A percentile compares a stretch with the other conserved stretches of the same genome.
Conservation (phyloP, 2,888 invertebrate species). For the Cryptus viduatorius region DNA sequence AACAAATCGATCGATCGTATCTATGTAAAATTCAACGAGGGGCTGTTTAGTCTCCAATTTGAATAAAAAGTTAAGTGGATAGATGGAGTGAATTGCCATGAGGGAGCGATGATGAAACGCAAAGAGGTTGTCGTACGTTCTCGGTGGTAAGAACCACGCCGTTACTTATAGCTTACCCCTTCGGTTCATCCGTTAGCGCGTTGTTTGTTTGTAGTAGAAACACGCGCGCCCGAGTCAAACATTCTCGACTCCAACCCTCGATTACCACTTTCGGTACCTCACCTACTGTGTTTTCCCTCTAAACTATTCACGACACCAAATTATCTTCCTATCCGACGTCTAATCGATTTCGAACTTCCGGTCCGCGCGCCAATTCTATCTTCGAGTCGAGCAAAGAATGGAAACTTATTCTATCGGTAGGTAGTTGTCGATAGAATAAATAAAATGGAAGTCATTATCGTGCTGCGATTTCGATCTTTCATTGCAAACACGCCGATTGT, state of each 20-base stretch:
- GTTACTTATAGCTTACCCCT: slow-evolving; percentile 14
- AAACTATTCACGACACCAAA: slow-evolving; percentile 34
- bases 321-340: slow-evolving; percentile 11
- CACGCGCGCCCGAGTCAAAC: slow-evolving; percentile 25
- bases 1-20: neutral
- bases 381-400: neutral
- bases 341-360: slow-evolving; percentile 27
- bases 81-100: neutral
- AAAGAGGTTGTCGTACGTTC: slow-evolving; percentile 3
- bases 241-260: neutral
- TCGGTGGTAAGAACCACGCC: slow-evolving; percentile 8
- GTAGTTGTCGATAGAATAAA: neutral
- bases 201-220: slow-evolving; percentile 1
- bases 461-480: too few species aligned
- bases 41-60: neutral
- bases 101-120: slow-evolving; percentile 5
- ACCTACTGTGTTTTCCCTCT: slow-evolving; percentile 6
- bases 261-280: neutral
- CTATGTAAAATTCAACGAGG: neutral
- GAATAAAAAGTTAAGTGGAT: neutral
- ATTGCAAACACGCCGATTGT: too few species aligned
- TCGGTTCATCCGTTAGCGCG: slow-evolving; percentile 5
- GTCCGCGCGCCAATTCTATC: neutral
- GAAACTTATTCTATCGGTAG: too few species aligned
- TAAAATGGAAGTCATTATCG: too few species aligned